Evolutionary conservation across 2,888 invertebrate species (phyloP), one percentile per base, ranked within the genome.

Genomic region (Zhuqinia jingwanae): DNA sequence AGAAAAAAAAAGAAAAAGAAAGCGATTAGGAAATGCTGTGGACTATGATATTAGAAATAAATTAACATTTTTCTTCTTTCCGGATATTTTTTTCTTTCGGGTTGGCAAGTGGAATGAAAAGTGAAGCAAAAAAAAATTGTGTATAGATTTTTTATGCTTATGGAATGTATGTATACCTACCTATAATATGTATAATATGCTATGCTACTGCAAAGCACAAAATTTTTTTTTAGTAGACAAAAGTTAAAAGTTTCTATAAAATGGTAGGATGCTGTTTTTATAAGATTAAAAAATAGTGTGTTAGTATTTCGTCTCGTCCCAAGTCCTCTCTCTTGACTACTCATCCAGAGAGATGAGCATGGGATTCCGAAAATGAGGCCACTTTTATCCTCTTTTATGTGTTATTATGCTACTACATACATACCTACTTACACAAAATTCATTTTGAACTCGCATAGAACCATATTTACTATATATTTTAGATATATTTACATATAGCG

Each of bases 11-110:
- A 8, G 65, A 50, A 73, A 73, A 73, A 20, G 22, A 60, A 60
- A 36, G 36, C n/a, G n/a, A 60, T 22, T 15, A 22, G 25, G 60
- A 60, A 77, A 58, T 77, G 25, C 22, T 58, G 22, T 30, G 25
- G 13, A 60, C 22, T 22, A 25, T 77, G 42, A 42, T 77, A 77
- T 45, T 77, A 8, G 11, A 77, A 77, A 60, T 60, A 77, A 77
- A 77, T 77, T 77, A 77, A 25, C 20, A 60, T 45, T 58, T 77
- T 77, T 42, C 36, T 30, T 58, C 1, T 42, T 17, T 77, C 75
- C 56, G 50, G 50, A 70, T 47, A 15, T 22, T 17, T 8, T 63
- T 60, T n/a, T 53, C 53, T 73, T 6, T 42, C 17, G 0, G 42
- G 10, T 0, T 42, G 11, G 42, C 22, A 20, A 20, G 68, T 17